Base-by-base conservation (phyloP, 1,140 invertebrate species). In the Lepidurus apus region DNA sequence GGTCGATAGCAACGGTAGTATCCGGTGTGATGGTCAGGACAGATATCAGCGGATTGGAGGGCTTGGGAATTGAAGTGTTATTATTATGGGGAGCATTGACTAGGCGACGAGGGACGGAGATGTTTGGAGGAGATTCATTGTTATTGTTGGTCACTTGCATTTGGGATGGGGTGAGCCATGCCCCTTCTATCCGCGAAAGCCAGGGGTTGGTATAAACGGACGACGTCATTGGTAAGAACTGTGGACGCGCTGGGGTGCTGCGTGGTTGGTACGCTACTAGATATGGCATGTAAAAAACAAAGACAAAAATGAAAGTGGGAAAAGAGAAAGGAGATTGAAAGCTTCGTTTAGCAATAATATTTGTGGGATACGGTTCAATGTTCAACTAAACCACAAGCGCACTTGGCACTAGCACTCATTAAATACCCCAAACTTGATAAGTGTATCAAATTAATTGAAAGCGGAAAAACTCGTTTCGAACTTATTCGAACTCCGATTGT, bases 1-100 rank as follows among this genome's bases (percentile, higher is more conserved):
- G 78, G 47, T 79, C 78, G 3, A 79, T 47, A 13, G 78, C 78
- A 9, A 79, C 78, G 24, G 78, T 79, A 10, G 78, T 79, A 44
- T 79, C 65, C 10, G 78, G 73, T 2, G 21, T n/a, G 53, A 65
- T 21, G 53, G 6, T 65, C 34, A 34, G 34, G 0, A 65, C 53
- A 65, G 21, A 13, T 65, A 21, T 65, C 21, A 65, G 17, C 9
- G 45, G 21, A 65, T 65, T 13, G 8, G 53, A 9, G 53, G 53
- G 8, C 13, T 9, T 9, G 17, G 53, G 17, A 9, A 21, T 21
- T 13, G 8, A n/a, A 7, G 53, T n/a, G 17, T 13, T 65, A n/a
- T 21, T 21, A 65, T 7, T 11, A 17, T 17, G 6, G 17, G 53
- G 53, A 21, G 53, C 21, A 65, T 65, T 65, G 53, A 65, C 53